A percentile compares a stretch with the other conserved stretches of the same genome.
Evolutionary conservation across 2,888 invertebrate genomes (phyloP).

Genomic region (Diogma glabrata): DNA sequence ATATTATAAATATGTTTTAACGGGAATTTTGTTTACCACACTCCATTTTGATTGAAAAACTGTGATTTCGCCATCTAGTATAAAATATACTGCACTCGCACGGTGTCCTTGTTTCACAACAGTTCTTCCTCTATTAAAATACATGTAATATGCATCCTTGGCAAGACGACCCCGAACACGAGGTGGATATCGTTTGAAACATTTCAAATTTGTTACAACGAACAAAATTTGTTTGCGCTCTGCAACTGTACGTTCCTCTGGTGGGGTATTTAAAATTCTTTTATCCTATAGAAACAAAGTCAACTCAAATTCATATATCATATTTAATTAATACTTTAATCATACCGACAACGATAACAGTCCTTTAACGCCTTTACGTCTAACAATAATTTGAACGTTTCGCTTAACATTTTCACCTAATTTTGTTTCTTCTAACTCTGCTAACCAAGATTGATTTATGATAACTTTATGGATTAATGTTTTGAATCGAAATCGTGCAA

Average conservation of each 20-base stretch:
- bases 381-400: slow-evolving; percentile 44
- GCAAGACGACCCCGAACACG: slow-evolving; percentile 30
- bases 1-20: too few species aligned
- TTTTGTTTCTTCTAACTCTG: slow-evolving; percentile 32
- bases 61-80: slow-evolving; percentile 46
- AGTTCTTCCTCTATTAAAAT: slow-evolving; percentile 37
- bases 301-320: too few species aligned
- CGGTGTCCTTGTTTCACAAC: slow-evolving; percentile 50
- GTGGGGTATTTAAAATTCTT: slow-evolving; percentile 44
- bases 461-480: slow-evolving; percentile 44
- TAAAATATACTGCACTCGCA: slow-evolving; percentile 50
- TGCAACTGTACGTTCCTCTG: slow-evolving; percentile 42
- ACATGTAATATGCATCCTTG: background rate
- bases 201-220: slow-evolving; percentile 47
- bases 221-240: slow-evolving; percentile 47
- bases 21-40: too few species aligned
- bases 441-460: slow-evolving; percentile 43
- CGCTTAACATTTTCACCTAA: slow-evolving; percentile 40
- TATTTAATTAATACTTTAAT: too few species aligned
- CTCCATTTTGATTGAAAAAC: slow-evolving; percentile 19
- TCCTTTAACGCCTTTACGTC: slow-evolving; percentile 40
- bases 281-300: slow-evolving; percentile 46
- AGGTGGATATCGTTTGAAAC: slow-evolving; percentile 48
- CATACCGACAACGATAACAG: slow-evolving; percentile 40
- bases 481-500: slow-evolving; percentile 43